Conservation (phyloP, 2,888 invertebrate species). For the Matsumyia berberina region DNA sequence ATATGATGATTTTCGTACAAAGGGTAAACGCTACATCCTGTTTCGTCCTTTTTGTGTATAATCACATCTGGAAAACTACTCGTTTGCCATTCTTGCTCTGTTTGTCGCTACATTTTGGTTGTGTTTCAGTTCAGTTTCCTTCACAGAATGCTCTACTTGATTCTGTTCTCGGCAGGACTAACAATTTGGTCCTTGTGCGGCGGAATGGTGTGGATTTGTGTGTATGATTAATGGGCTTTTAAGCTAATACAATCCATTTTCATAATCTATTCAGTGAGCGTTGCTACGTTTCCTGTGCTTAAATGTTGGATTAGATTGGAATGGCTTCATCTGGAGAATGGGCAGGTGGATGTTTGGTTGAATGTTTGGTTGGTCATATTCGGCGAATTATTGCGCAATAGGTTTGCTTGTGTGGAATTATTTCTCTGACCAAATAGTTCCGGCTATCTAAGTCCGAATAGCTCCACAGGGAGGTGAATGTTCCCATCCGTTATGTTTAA, state of each 20-base stretch:
- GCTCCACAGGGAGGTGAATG: background rate
- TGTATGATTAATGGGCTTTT: slow-evolving; percentile 71
- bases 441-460: background rate
- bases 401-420: background rate
- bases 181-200: slow-evolving; percentile 18
- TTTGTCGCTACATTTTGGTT: slow-evolving; percentile 22
- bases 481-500: background rate
- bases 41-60: slow-evolving; percentile 45
- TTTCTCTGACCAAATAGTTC: background rate
- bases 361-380: slow-evolving; percentile 1
- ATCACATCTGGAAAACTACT: slow-evolving; percentile 54
- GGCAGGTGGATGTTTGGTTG: slow-evolving; percentile 1
- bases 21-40: slow-evolving; percentile 38
- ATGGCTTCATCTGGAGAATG: slow-evolving; percentile 17
- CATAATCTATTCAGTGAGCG: slow-evolving; percentile 66
- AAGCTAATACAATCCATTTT: slow-evolving; percentile 71
- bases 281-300: slow-evolving; percentile 33
- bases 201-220: slow-evolving; percentile 56
- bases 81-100: slow-evolving; percentile 40
- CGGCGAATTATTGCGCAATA: slow-evolving; percentile 26
- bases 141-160: too few species aligned
- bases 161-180: slow-evolving; percentile 34
- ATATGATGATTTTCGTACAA: slow-evolving; percentile 56
- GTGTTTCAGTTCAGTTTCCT: slow-evolving; percentile 15
- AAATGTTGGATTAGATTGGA: slow-evolving; percentile 41